Evolutionary conservation across 2,113 vertebrate species (phyloP).

Genomic region (Heloderma charlesbogerti): DNA sequence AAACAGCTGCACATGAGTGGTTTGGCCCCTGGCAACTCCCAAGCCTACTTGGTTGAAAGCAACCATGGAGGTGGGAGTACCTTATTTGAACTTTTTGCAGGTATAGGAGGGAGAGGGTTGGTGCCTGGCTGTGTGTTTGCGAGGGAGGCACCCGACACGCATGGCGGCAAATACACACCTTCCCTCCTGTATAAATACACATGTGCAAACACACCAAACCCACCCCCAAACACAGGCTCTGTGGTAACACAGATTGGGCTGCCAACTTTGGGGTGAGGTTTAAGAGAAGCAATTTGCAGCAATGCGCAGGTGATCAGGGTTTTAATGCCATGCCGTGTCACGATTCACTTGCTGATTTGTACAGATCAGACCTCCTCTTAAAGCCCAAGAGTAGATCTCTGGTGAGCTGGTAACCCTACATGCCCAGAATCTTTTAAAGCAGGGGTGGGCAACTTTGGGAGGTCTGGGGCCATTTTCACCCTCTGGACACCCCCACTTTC

Average conservation of each 20-base stretch:
- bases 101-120: background rate
- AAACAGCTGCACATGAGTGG: background rate
- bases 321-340: background rate
- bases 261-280: background rate
- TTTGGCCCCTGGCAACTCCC: background rate
- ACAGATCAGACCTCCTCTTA: background rate
- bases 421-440: too few relatives aligned
- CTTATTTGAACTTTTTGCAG: background rate
- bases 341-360: background rate
- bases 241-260: background rate
- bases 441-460: too few relatives aligned
- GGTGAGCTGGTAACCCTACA: background rate
- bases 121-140: background rate
- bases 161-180: background rate
- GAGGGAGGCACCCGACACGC: background rate
- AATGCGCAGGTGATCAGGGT: background rate
- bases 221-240: background rate
- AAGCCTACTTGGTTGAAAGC: background rate
- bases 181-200: background rate
- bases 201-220: background rate
- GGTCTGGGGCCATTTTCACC: too few relatives aligned
- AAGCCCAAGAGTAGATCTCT: background rate
- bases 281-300: background rate
- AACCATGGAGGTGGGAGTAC: fast-evolving
- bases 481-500: too few relatives aligned